Conservation (phyloP, 2,888 invertebrate species). For the Macropis europaea region DNA sequence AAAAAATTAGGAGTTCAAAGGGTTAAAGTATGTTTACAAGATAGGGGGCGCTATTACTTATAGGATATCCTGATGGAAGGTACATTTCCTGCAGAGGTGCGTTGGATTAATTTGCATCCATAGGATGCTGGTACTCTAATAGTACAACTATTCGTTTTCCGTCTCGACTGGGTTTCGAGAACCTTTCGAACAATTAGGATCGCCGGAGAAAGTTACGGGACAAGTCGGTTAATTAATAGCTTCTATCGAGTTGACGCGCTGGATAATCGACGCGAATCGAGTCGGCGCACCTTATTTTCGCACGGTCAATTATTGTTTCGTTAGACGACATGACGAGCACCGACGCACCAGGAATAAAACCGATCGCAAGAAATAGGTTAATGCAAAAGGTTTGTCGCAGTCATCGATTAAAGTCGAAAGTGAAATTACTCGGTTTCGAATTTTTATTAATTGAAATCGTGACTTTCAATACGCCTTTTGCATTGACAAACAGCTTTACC, state of each 20-base stretch:
- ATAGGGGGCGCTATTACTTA: no score
- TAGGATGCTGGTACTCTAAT: conserved; percentile 13
- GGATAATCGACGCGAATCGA: conserved; percentile 38
- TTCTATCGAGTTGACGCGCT: conserved; percentile 24
- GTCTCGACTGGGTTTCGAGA: conserved; percentile 9
- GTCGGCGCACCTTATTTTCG: conserved; percentile 5
- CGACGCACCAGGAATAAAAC: neutral
- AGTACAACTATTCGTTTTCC: conserved; percentile 32
- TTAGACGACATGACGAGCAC: no score
- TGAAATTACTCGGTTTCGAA: no score
- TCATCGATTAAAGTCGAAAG: no score
- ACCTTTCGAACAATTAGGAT: conserved; percentile 38
- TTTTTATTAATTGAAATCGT: no score
- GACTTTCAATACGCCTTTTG: no score
- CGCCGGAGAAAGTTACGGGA: conserved; percentile 34
- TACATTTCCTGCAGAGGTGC: conserved; percentile 6
- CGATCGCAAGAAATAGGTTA: neutral
- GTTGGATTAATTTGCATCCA: conserved; percentile 52
- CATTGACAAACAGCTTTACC: no score
- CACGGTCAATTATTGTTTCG: conserved; percentile 8
- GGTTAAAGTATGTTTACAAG: no score
- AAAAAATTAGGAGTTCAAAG: no score
- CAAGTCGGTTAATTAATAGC: conserved; percentile 49
- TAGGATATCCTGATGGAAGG: no score
- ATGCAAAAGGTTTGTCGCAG: no score